Evolutionary conservation across 2,113 vertebrate genomes (phyloP), one percentile per base, ranked within the genome.

Genomic region (Coreoperca whiteheadi): DNA sequence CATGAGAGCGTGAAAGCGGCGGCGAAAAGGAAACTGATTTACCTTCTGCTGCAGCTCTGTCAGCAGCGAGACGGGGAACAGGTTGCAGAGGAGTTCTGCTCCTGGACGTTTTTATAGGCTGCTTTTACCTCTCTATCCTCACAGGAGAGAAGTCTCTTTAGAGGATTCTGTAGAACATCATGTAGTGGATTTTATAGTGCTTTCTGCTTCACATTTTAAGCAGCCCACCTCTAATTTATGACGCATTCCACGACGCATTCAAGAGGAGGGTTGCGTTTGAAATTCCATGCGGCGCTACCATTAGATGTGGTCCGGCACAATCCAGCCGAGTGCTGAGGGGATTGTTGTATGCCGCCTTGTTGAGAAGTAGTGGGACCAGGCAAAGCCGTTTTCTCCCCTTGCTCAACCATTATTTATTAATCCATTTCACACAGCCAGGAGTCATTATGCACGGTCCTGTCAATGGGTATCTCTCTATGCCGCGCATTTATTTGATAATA

Each of bases 381-480:
- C 89, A 87, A 93, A 93, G 89, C 90, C 54, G 69, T 80, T 89
- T 77, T 81, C 88, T 84, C 77, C 88, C 53, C 81, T 74, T 77
- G 85, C 91, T 89, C 89, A 86, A 87, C 87, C 90, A 92, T 95
- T 94, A 95, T 94, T 94, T 94, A 95, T 94, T 90, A 95, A 95
- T 95, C 93, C 91, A 93, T 95, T 94, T 94, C 93, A 92, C 94
- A 94, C 93, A 93, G 94, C 93, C 94, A 95, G 92, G 88, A 95
- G 92, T 94, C 93, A 93, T 94, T 94, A 94, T 92, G 92, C 92
- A 92, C 88, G 90, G 90, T 86, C 89, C 92, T 93, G 94, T 95
- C 94, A 95, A 92, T 94, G 94, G 92, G 92, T 91, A 93, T 95
- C 90, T 94, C 91, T 92, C 91, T 92, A 91, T 91, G 90, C 86